Base-by-base conservation (phyloP, 1,140 invertebrate genomes). In the Bombyx mandarina region DNA sequence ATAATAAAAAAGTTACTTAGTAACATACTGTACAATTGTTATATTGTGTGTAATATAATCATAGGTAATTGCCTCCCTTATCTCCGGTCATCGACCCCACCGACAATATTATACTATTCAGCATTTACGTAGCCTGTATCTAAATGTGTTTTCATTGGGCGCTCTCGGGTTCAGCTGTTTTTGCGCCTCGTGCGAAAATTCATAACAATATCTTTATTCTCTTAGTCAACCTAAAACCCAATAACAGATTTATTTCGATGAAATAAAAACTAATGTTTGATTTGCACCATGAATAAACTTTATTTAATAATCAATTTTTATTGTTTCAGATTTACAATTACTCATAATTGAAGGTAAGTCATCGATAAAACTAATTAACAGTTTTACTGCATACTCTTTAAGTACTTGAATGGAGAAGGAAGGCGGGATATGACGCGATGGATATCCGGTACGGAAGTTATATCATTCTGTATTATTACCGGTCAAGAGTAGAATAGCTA, bases 51-150 rank as follows among this genome's bases (percentile, higher is more conserved):
- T 50, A 50, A 50, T 50, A 50, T 50, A 18, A n/a, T 50, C 8
- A 2, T 2, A 47, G 69, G 55, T 65, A 65, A 70, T 67, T 54
- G 47, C 52, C 9, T 56, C 44, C 44, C 58, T 69, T 72, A 69
- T 72, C 69, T 60, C 9, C 18, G 61, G 63, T 66, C 63, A 63
- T 55, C 51, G 56, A 72, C 58, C 70, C 22, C 52, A 8, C 42
- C 45, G 70, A 70, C 69, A 73, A 67, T 47, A 56, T 42, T n/a
- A 53, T 53, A 43, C 42, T 44, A 47, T 10, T 52, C 47, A 54
- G 46, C 43, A 46, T 42, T 46, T 52, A 49, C n/a, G 43, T 22
- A 54, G 58, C 45, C 12, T 47, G 26, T 35, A 35, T 35, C 4
- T 35, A 35, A 35, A 35, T 1, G 26, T 35, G 26, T 5, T 35